These are phyloP conservation scores for Parotocinclus haroldoi DNA, from an alignment of 2,797 vertebrate species.

Conservation along the genomic window DNA sequence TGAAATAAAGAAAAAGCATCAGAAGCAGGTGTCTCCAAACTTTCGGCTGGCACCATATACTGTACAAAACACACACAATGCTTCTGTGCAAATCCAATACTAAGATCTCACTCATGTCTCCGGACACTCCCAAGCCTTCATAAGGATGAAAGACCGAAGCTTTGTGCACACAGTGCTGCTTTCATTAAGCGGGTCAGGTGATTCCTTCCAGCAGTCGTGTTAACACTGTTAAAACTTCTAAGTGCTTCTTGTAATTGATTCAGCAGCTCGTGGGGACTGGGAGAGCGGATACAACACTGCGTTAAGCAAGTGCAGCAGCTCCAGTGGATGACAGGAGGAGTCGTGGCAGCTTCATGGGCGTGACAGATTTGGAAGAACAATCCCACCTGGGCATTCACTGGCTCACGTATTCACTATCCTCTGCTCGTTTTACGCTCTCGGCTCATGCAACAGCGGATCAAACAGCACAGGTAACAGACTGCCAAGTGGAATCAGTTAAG, in stretches of 20 bases:
- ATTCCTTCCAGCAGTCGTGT: slow-evolving; percentile 50
- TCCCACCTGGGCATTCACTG: not conserved
- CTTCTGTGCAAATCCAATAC: no score
- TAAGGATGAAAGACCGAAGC: no score
- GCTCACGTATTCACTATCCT: slow-evolving; percentile 36
- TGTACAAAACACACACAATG: no score
- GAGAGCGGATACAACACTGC: not conserved
- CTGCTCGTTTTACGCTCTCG: not conserved
- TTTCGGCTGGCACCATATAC: no score
- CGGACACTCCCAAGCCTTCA: no score
- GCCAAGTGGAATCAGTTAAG: slow-evolving; percentile 63
- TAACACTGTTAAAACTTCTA: slow-evolving; percentile 64
- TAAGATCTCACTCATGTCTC: no score
- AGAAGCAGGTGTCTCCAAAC: no score
- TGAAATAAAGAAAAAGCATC: no score
- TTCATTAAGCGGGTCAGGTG: slow-evolving; percentile 31
- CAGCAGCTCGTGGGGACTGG: slow-evolving; percentile 50
- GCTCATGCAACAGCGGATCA: slow-evolving; percentile 26
- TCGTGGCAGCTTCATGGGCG: not conserved
- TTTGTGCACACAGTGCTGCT: not conserved
- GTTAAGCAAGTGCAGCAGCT: not conserved
- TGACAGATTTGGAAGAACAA: slow-evolving; percentile 22
- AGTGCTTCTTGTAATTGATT: slow-evolving; percentile 70
- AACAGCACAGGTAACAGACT: slow-evolving; percentile 51
- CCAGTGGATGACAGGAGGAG: not conserved